Base-by-base conservation (phyloP, 2,888 invertebrate species). In the Hylaea fasciaria region DNA sequence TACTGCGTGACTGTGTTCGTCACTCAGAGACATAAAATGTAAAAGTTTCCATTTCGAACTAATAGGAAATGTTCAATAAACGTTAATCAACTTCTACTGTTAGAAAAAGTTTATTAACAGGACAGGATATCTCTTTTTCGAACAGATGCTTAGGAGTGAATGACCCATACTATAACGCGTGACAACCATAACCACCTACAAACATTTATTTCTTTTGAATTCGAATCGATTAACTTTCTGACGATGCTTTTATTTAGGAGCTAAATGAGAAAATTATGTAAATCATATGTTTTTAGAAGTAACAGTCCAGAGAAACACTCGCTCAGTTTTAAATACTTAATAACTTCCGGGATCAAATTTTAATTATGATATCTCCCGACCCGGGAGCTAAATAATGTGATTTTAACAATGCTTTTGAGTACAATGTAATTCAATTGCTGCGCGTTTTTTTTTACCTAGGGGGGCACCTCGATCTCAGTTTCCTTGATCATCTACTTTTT, bases 181-280 rank as follows among this genome's bases (percentile, higher is more conserved):
- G 74, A 71, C 76, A 72, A 70, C 69, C 61, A 69, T 64, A 71
- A 66, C 73, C 73, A 74, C 73, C 75, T 72, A 76, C 70, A 50
- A 40, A 16, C 35, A 32, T 39, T 54, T 35, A 55, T 28, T 49
- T 53, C 28, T 13, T 57, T 47, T 54, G 16, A 49, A 48, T 58
- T 59, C 70, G 66, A 71, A 73, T 73, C 68, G 71, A 68, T 75
- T 69, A 77, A 71, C 74, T 73, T 73, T 65, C 59, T 69, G 72
- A 68, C 68, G 73, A 73, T 74, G 72, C 72, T 72, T 70, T 74
- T 79, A 79, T 82, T 81, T 80, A 83, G 74, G 71, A 64, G 39
- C 56, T 48, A 57, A 57, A 66, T 62, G 54, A 53, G 39, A 44
- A 50, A 63, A 67, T 53, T 62, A 64, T 22, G 22, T 5, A 3